These are phyloP conservation scores for Phoenicopterus ruber DNA, from an alignment of 2,113 vertebrate genomes.

Conservation along the genomic window DNA sequence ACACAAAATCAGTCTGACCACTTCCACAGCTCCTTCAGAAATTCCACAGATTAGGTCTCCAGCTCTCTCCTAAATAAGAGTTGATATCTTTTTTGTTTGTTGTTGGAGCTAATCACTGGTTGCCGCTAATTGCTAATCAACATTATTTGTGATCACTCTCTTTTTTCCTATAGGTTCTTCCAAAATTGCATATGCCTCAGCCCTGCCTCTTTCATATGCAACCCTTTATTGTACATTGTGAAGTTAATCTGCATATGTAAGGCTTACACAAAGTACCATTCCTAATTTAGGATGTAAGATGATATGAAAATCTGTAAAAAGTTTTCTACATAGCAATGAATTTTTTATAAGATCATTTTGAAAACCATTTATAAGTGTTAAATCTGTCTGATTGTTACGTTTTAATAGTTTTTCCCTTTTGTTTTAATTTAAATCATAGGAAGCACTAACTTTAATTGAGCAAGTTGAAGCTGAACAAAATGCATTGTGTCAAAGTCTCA, in stretches of 20 bases:
- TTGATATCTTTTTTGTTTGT: background rate
- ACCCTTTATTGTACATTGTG: background rate
- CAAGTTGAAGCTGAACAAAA: conserved; percentile 84
- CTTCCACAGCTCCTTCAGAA: background rate
- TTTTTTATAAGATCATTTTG: background rate
- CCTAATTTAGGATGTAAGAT: background rate
- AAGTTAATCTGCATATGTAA: background rate
- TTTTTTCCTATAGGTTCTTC: background rate
- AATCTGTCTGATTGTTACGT: background rate
- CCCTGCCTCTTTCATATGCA: background rate
- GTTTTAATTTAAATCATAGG: conserved; percentile 71
- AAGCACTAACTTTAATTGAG: conserved; percentile 80
- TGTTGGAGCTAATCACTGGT: background rate
- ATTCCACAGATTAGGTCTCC: background rate
- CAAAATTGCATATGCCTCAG: background rate
- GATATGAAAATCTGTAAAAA: background rate
- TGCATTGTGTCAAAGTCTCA: conserved; percentile 65
- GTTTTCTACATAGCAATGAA: background rate
- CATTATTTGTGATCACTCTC: background rate
- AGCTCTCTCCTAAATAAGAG: background rate
- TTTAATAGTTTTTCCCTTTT: conserved; percentile 8
- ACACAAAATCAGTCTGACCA: background rate
- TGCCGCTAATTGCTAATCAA: background rate
- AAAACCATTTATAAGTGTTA: background rate
- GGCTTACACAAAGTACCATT: background rate